Evolutionary conservation across 1,140 invertebrate species (phyloP).

Genomic region (Rhyzopertha dominica): DNA sequence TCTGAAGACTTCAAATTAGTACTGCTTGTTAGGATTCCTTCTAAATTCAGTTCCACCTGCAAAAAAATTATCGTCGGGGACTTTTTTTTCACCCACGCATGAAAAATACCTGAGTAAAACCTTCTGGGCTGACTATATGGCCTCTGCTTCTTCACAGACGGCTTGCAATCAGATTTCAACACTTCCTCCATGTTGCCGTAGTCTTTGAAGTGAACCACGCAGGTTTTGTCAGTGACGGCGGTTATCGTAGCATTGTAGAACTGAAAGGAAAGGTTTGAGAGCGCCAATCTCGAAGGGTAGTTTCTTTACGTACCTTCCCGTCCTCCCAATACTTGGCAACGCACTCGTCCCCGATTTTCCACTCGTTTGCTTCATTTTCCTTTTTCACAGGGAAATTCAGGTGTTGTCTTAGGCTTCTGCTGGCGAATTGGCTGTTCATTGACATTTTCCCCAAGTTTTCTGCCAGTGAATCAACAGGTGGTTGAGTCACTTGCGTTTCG

Average conservation of each 20-base stretch:
- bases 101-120: neutral
- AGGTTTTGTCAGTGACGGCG: conserved; percentile 69
- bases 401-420: conserved; percentile 36
- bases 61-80: conserved; percentile 13
- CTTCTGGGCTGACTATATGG: conserved; percentile 15
- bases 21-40: conserved; percentile 16
- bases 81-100: neutral
- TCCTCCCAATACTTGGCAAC: conserved; percentile 92
- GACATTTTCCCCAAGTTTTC: conserved; percentile 29
- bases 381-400: conserved; percentile 35
- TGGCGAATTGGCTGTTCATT: conserved; percentile 36
- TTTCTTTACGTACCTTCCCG: conserved; percentile 59
- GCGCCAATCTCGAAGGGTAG: conserved; percentile 20
- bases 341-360: conserved; percentile 75
- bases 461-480: conserved; percentile 21
- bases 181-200: conserved; percentile 90
- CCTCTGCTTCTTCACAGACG: conserved; percentile 42
- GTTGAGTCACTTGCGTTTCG: too few species aligned
- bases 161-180: conserved; percentile 69
- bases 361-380: conserved; percentile 47
- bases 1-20: neutral
- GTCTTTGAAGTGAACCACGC: conserved; percentile 78
- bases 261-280: conserved; percentile 50
- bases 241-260: conserved; percentile 82
- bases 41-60: conserved; percentile 30